These are phyloP conservation scores for Hetaerina titia DNA, from an alignment of 2,888 invertebrate species.

Conservation along the genomic window DNA sequence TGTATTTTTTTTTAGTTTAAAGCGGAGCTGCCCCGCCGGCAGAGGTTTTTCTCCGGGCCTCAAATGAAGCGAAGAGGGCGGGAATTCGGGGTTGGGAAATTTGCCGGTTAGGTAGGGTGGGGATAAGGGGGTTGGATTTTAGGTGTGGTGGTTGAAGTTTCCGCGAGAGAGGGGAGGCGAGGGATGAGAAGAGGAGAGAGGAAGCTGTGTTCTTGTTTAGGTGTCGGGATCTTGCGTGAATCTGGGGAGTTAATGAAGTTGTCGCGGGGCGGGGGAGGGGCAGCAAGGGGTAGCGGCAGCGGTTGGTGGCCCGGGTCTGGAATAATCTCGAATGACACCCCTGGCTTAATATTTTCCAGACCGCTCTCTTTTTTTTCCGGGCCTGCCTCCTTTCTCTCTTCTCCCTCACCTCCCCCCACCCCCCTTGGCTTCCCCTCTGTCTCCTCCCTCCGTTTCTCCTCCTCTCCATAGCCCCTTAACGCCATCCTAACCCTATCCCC, in stretches of 20 bases:
- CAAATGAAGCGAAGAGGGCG: not conserved
- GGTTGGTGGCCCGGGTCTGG: not conserved
- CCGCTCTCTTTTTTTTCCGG: not conserved
- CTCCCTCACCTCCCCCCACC: not conserved
- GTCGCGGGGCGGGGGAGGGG: not conserved
- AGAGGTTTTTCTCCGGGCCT: not conserved
- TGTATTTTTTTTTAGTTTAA: not conserved
- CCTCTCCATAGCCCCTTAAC: not conserved
- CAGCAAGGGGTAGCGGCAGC: not conserved
- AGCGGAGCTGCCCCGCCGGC: not conserved
- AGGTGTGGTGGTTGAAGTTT: not conserved
- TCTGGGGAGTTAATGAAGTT: conserved; percentile 13
- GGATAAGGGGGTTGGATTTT: not conserved
- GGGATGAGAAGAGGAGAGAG: not conserved
- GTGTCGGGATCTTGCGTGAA: conserved; percentile 6
- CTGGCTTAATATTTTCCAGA: not conserved
- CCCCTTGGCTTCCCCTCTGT: not conserved
- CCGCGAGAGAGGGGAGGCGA: not conserved
- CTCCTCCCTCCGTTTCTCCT: not conserved
- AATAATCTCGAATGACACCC: conserved; percentile 8
- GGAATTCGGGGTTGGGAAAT: too few relatives aligned
- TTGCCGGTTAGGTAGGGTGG: not conserved
- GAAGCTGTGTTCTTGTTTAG: not conserved
- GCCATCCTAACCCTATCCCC: not conserved
- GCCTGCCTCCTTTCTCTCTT: not conserved